Percentiles rank a stretch among this genome's conserved stretches.
Evolutionary conservation across 2,113 vertebrate genomes (phyloP).

Genomic region (Neodontobutis hainanensis): DNA sequence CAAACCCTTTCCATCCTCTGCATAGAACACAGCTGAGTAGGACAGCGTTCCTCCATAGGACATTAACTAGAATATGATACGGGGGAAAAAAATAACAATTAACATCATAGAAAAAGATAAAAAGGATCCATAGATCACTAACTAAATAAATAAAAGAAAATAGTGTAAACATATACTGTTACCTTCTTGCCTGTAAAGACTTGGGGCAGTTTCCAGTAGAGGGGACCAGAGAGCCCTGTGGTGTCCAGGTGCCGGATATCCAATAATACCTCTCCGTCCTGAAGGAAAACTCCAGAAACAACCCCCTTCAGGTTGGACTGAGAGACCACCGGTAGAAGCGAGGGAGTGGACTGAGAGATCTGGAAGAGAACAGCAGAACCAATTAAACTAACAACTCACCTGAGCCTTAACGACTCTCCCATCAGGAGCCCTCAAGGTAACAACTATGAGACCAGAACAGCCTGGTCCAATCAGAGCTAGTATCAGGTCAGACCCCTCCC

Average conservation of each 20-base stretch:
- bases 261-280: constrained; percentile 81
- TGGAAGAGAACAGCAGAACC: constrained; percentile 3
- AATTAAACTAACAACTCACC: not conserved
- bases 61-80: constrained; percentile 77
- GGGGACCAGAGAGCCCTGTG: constrained; percentile 74
- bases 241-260: constrained; percentile 77
- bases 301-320: constrained; percentile 83
- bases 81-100: not conserved
- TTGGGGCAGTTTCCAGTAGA: constrained; percentile 88
- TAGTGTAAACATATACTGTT: not conserved
- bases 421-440: too few species aligned
- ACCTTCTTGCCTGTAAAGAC: constrained; percentile 86
- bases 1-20: constrained; percentile 80
- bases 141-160: not conserved
- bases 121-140: not conserved
- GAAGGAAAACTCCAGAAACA: constrained; percentile 82
- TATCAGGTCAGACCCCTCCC: too few species aligned
- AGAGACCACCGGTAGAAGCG: constrained; percentile 79
- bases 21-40: constrained; percentile 85
- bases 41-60: constrained; percentile 88
- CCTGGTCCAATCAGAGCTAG: too few species aligned
- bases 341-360: constrained; percentile 16
- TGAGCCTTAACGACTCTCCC: too few species aligned
- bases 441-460: too few species aligned
- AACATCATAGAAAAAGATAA: not conserved